Percentiles rank a stretch among this genome's conserved stretches.
phyloP scores from a whole-genome alignment of 2,113 vertebrate genomes.

The Nibea coibor region DNA sequence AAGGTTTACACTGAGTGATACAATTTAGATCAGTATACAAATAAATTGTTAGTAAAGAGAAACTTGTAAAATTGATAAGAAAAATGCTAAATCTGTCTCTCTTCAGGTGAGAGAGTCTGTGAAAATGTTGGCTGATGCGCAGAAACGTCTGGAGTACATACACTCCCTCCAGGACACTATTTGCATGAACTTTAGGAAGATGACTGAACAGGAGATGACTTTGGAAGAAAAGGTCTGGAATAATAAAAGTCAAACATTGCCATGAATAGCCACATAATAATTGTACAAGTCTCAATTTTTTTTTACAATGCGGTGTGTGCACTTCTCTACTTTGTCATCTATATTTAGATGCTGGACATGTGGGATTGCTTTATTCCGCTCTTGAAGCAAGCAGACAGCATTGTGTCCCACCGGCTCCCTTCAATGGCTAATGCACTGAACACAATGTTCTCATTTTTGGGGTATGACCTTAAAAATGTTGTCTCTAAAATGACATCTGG shows the following conservation, averaged over 20 bases:
- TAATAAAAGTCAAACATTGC: background rate
- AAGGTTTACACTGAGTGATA: background rate
- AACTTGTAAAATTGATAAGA: background rate
- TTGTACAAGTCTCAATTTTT: background rate
- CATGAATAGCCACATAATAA: constrained; percentile 17
- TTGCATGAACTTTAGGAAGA: constrained; percentile 63
- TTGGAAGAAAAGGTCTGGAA: constrained; percentile 82
- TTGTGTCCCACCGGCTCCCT: constrained; percentile 74
- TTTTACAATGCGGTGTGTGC: background rate
- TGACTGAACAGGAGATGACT: constrained; percentile 67
- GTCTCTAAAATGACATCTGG: constrained; percentile 70
- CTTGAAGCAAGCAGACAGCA: constrained; percentile 77
- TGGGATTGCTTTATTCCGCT: constrained; percentile 83
- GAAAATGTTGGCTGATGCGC: constrained; percentile 63
- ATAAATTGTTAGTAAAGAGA: background rate
- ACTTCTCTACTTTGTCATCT: constrained; percentile 24
- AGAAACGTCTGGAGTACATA: constrained; percentile 79
- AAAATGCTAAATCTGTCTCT: background rate
- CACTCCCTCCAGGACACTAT: constrained; percentile 80
- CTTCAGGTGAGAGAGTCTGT: constrained; percentile 81
- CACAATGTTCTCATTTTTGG: constrained; percentile 68
- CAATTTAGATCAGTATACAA: background rate
- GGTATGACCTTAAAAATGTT: constrained; percentile 75
- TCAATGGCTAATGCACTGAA: constrained; percentile 76
- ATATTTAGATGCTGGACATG: constrained; percentile 78